Evolutionary conservation across 2,113 vertebrate species (phyloP).

Genomic region (Lophius piscatorius): DNA sequence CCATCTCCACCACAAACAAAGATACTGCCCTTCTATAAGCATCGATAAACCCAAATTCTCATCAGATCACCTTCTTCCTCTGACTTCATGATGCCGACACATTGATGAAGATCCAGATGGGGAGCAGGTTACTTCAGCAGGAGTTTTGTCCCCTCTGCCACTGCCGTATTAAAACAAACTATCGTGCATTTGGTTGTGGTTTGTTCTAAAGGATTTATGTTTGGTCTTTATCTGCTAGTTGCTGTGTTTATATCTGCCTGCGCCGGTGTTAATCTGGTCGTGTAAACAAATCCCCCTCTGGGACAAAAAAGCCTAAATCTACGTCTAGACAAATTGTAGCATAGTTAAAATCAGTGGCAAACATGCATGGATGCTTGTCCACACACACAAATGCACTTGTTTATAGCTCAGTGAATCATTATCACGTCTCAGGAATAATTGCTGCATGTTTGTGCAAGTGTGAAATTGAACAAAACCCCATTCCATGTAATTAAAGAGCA

Average conservation of each 20-base stretch:
- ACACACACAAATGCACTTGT: conserved; percentile 51
- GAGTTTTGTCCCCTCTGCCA: too few relatives aligned
- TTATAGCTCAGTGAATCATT: conserved; percentile 68
- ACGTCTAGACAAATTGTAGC: conserved; percentile 8
- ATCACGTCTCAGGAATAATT: conserved; percentile 78
- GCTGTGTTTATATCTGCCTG: conserved; percentile 10
- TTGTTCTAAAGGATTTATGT: too few relatives aligned
- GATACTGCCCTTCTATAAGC: too few relatives aligned
- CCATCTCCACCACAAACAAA: too few relatives aligned
- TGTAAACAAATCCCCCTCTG: background rate
- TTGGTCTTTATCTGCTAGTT: too few relatives aligned
- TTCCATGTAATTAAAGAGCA: conserved; percentile 72
- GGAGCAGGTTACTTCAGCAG: too few relatives aligned
- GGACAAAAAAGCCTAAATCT: background rate
- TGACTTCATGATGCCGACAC: too few relatives aligned
- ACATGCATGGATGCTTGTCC: conserved; percentile 24
- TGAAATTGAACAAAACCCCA: conserved; percentile 78
- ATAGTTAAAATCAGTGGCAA: conserved; percentile 23
- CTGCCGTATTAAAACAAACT: too few relatives aligned
- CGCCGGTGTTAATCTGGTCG: background rate
- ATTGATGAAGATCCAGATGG: too few relatives aligned
- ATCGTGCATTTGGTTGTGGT: too few relatives aligned
- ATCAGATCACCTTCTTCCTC: too few relatives aligned
- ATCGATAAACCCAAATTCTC: too few relatives aligned
- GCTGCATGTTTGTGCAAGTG: conserved; percentile 71